Evolutionary conservation across 2,797 vertebrate genomes (phyloP).

Genomic region (Spea hammondii): DNA sequence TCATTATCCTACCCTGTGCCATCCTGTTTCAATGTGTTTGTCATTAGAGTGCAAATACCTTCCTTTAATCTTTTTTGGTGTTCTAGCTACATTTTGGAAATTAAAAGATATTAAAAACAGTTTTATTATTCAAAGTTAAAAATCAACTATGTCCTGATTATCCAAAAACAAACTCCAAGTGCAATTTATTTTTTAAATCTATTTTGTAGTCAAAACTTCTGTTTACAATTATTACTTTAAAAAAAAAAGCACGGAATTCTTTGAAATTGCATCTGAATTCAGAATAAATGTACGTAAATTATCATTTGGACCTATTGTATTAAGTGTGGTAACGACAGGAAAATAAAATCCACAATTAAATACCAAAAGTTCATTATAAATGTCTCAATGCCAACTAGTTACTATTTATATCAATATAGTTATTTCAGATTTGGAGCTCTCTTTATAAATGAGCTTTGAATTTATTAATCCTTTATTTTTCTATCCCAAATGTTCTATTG

Average conservation of each 20-base stretch:
- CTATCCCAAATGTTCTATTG: too few species aligned
- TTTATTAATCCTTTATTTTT: too few species aligned
- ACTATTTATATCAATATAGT: too few species aligned
- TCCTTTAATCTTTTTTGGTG: constrained; percentile 34
- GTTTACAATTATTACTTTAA: constrained; percentile 41
- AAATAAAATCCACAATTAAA: not conserved
- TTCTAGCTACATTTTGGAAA: constrained; percentile 25
- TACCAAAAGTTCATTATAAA: not conserved
- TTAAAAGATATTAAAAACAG: constrained; percentile 16
- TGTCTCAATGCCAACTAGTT: too few species aligned
- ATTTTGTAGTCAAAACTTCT: constrained; percentile 34
- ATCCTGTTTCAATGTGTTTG: constrained; percentile 21
- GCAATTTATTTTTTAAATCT: constrained; percentile 14
- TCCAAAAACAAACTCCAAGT: not conserved
- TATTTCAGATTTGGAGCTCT: too few species aligned
- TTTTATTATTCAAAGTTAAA: constrained; percentile 30
- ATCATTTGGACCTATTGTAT: not conserved
- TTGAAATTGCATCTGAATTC: constrained; percentile 26
- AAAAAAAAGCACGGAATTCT: constrained; percentile 3
- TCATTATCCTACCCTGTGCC: not conserved
- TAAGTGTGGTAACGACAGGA: not conserved
- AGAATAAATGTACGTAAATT: not conserved
- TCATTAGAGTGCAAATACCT: constrained; percentile 22
- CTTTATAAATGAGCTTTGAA: too few species aligned
- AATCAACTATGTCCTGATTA: constrained; percentile 17